Percentiles rank a stretch among this genome's conserved stretches.
Conservation (phyloP, 2,888 invertebrate genomes). For the Melanotus villosus region DNA sequence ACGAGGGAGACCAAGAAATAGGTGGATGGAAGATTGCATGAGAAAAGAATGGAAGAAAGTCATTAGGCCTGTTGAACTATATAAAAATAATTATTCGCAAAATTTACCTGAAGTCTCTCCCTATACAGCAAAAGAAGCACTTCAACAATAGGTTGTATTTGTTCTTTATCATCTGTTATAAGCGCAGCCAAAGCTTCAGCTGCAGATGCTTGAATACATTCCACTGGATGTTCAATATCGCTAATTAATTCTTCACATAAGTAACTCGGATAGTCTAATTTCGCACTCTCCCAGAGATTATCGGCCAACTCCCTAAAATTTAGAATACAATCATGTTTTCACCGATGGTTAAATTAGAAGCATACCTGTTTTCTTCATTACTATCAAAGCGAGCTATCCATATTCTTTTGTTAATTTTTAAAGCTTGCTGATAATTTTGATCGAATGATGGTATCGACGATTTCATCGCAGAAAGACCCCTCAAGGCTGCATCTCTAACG, state of each 20-base stretch:
- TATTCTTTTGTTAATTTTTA: constrained; percentile 79
- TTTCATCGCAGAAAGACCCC: constrained; percentile 78
- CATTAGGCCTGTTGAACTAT: background rate
- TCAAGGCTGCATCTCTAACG: constrained; percentile 85
- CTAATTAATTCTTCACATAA: constrained; percentile 74
- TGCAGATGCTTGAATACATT: constrained; percentile 87
- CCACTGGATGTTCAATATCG: constrained; percentile 86
- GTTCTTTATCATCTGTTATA: constrained; percentile 70
- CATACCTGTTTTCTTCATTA: constrained; percentile 79
- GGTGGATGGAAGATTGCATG: too few species aligned
- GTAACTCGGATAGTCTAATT: constrained; percentile 70
- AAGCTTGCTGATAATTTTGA: constrained; percentile 72
- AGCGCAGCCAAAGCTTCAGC: constrained; percentile 84
- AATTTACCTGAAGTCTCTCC: constrained; percentile 78
- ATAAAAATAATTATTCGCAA: background rate
- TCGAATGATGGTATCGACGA: constrained; percentile 75
- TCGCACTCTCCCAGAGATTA: constrained; percentile 74
- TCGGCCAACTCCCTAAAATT: constrained; percentile 71
- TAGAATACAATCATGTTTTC: background rate
- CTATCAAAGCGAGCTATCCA: constrained; percentile 90
- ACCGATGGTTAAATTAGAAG: background rate
- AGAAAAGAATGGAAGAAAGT: too few species aligned
- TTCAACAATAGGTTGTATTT: constrained; percentile 74
- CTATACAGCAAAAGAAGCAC: constrained; percentile 81
- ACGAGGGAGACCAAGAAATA: too few species aligned